Conservation (phyloP, 2,797 vertebrate genomes). For the Alosa sapidissima region DNA sequence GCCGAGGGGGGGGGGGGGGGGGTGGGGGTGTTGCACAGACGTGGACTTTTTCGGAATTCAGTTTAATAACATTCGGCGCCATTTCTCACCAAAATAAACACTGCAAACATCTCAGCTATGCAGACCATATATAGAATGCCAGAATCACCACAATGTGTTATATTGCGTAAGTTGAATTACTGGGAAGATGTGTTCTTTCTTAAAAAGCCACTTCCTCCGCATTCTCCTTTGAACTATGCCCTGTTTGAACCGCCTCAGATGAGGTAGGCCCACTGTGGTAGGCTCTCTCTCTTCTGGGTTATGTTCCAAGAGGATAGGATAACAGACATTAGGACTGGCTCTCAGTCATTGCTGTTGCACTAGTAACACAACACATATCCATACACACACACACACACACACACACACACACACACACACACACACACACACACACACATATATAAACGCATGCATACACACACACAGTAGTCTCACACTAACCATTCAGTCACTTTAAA, state of each 20-base stretch:
- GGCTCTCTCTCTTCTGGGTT: neutral
- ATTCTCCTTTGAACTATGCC: neutral
- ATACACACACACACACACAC: conserved; percentile 6
- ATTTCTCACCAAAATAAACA: neutral
- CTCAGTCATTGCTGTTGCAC: neutral
- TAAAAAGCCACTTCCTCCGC: neutral
- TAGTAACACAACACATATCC: neutral
- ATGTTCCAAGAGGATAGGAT: neutral
- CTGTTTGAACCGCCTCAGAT: too few species aligned
- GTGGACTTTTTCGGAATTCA: too few species aligned
- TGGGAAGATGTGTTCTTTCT: neutral
- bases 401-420: neutral
- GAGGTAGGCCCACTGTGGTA: too few species aligned
- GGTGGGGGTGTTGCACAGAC: too few species aligned
- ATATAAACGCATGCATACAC: neutral
- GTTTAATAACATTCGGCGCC: too few species aligned
- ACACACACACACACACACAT: neutral
- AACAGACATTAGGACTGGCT: neutral
- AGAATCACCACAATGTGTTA: neutral
- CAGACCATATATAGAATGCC: neutral
- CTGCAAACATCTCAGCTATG: neutral
- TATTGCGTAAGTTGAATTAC: neutral
- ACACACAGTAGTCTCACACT: neutral
- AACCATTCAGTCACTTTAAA: neutral
- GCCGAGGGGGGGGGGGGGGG: neutral